These are phyloP conservation scores for Antennarius maculatus DNA, from an alignment of 2,797 vertebrate genomes.

Conservation along the genomic window DNA sequence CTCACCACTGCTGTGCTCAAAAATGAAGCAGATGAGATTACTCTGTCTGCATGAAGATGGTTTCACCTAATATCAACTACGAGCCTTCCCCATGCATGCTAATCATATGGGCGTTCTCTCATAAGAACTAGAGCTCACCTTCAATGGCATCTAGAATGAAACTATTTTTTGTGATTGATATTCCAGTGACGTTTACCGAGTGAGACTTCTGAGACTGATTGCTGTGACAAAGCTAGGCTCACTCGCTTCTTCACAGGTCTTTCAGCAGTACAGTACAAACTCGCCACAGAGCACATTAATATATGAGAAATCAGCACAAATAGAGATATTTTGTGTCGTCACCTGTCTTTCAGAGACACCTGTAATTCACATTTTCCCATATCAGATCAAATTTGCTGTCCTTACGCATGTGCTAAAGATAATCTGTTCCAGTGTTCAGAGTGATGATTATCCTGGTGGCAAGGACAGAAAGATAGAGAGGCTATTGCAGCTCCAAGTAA, in stretches of 20 bases:
- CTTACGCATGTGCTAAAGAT: constrained; percentile 69
- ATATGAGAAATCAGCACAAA: constrained; percentile 31
- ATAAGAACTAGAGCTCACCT: constrained; percentile 66
- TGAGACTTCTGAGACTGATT: constrained; percentile 50
- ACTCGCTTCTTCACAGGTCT: constrained; percentile 26
- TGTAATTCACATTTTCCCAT: constrained; percentile 59
- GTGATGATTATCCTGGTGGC: constrained; percentile 73
- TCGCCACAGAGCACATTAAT: constrained; percentile 19
- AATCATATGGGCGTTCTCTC: constrained; percentile 63
- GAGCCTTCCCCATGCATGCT: constrained; percentile 64
- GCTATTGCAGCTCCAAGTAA: constrained; percentile 72
- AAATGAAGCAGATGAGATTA: constrained; percentile 76
- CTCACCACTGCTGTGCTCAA: constrained; percentile 67
- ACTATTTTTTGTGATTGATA: constrained; percentile 65
- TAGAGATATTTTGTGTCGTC: constrained; percentile 13
- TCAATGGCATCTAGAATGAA: constrained; percentile 72
- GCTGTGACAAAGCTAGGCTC: constrained; percentile 52
- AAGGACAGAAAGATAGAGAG: constrained; percentile 78
- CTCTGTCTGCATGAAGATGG: constrained; percentile 69
- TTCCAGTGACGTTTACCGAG: constrained; percentile 52
- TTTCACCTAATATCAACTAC: constrained; percentile 71
- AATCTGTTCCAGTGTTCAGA: constrained; percentile 68
- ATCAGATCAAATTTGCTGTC: constrained; percentile 69
- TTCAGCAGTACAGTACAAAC: constrained; percentile 25
- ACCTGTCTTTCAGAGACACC: constrained; percentile 9